Evolutionary conservation across 2,797 vertebrate genomes (phyloP).

Genomic region (Cryptoprocta ferox): DNA sequence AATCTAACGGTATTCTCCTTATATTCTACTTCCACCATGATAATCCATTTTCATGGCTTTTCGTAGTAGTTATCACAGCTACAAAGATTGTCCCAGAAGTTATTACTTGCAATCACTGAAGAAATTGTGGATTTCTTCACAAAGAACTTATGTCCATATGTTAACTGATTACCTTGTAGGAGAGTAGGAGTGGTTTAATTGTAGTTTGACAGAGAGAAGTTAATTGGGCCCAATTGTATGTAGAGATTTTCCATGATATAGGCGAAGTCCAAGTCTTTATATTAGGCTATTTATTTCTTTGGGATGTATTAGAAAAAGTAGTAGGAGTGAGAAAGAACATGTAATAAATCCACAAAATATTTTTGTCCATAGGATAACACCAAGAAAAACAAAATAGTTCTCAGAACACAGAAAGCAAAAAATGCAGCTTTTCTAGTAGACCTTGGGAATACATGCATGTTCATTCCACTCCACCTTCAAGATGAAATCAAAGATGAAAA

Average conservation of each 20-base stretch:
- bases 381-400: not conserved
- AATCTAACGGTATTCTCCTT: not conserved
- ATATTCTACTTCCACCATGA: not conserved
- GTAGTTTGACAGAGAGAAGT: not conserved
- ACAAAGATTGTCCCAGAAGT: not conserved
- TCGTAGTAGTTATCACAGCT: not conserved
- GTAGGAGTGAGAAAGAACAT: not conserved
- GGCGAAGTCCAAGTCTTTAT: not conserved
- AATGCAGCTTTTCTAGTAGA: not conserved
- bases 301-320: not conserved
- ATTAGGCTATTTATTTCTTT: not conserved
- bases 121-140: not conserved
- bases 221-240: not conserved
- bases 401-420: not conserved
- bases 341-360: constrained; percentile 10
- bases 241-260: not conserved
- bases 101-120: constrained; percentile 35
- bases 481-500: not conserved
- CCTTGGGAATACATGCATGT: not conserved
- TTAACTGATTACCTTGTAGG: constrained; percentile 25
- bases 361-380: not conserved
- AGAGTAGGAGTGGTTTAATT: constrained; percentile 26
- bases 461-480: not conserved
- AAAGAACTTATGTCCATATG: constrained; percentile 22
- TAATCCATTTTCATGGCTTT: not conserved